Conservation (phyloP, 2,797 vertebrate genomes). For the Hylomyscus alleni region DNA sequence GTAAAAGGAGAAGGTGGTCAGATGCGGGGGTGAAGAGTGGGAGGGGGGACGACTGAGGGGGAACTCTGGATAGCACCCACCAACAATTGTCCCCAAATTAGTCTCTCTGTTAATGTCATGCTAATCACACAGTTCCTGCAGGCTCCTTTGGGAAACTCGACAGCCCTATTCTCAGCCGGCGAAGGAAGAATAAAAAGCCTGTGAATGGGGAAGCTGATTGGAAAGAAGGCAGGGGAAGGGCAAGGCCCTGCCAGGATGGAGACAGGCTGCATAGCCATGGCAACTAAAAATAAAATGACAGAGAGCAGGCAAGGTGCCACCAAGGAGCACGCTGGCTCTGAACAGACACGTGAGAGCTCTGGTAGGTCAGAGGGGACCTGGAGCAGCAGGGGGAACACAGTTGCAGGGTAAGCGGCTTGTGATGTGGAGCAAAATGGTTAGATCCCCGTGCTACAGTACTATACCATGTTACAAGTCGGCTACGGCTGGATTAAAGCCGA, state of each 20-base stretch:
- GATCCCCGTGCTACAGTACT: accelerated
- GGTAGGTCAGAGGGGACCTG: background rate
- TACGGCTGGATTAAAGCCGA: accelerated
- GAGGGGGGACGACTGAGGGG: no score
- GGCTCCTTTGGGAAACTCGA: background rate
- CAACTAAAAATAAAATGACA: background rate
- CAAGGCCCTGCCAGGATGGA: accelerated
- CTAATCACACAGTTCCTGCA: background rate
- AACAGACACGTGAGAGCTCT: accelerated
- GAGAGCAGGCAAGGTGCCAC: background rate
- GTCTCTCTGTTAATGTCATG: accelerated
- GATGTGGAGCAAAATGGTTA: background rate
- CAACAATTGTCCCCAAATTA: background rate
- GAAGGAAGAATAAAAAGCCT: background rate
- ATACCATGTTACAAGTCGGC: background rate
- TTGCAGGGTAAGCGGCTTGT: accelerated
- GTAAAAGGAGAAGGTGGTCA: background rate
- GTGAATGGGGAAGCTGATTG: accelerated
- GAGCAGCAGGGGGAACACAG: accelerated
- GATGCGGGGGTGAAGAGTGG: accelerated
- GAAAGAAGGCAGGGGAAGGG: background rate
- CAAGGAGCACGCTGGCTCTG: background rate
- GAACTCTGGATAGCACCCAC: accelerated
- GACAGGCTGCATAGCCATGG: background rate
- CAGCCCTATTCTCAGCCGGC: accelerated